Evolutionary conservation across 2,113 vertebrate genomes (phyloP).

Genomic region (Nerophis lumbriciformis): DNA sequence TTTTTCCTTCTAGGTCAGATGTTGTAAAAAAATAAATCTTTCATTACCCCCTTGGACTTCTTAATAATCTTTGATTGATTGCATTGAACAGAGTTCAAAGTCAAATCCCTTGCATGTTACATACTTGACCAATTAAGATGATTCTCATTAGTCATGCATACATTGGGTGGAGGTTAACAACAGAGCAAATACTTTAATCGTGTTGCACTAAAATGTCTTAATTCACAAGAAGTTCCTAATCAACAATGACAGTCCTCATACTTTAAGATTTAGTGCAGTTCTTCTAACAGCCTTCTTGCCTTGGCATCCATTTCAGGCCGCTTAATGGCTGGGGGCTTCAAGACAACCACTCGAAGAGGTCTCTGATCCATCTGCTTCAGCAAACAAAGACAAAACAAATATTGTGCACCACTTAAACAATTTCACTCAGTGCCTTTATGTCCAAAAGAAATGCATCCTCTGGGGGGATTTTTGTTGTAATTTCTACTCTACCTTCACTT

Average conservation of each 20-base stretch:
- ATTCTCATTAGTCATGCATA: background rate
- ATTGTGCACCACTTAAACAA: background rate
- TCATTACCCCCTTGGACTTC: too few relatives aligned
- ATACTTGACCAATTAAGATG: too few relatives aligned
- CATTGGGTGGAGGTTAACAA: background rate
- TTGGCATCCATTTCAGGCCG: conserved; percentile 66
- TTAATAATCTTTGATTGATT: too few relatives aligned
- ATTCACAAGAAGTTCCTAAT: background rate
- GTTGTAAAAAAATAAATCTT: too few relatives aligned
- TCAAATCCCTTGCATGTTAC: too few relatives aligned
- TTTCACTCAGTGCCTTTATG: background rate
- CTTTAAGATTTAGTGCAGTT: background rate
- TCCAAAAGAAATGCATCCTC: background rate
- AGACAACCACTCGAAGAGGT: background rate
- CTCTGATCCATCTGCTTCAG: background rate
- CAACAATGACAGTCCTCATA: background rate
- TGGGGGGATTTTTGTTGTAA: too few relatives aligned
- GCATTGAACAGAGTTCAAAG: too few relatives aligned
- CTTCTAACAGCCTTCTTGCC: conserved; percentile 36
- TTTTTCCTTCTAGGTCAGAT: background rate
- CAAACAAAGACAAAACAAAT: background rate
- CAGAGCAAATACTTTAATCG: background rate
- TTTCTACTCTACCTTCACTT: too few relatives aligned
- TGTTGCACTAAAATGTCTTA: too few relatives aligned
- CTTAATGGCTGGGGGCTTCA: conserved; percentile 24